A percentile compares a stretch with the other conserved stretches of the same genome.
Evolutionary conservation across 2,888 invertebrate genomes (phyloP).

Genomic region (Drosophila hawaiiensis): DNA sequence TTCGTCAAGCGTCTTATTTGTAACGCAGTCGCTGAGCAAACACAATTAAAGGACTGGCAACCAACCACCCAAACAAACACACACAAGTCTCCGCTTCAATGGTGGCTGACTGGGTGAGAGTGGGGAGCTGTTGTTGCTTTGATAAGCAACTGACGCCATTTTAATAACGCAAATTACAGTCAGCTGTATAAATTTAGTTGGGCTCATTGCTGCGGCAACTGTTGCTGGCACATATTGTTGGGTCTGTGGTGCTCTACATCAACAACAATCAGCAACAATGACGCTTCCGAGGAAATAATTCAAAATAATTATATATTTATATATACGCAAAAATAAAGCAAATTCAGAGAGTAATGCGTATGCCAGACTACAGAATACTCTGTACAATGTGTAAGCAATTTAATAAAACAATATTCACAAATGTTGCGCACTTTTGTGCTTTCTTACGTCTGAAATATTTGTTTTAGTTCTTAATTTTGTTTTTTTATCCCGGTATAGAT

Average conservation of each 20-base stretch:
- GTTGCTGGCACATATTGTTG: constrained; percentile 71
- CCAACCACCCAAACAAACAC: constrained; percentile 1
- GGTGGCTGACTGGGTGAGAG: neutral
- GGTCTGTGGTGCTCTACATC: constrained; percentile 44
- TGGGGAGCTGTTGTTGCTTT: constrained; percentile 51
- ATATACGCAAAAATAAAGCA: constrained; percentile 6
- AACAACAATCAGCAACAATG: constrained; percentile 23
- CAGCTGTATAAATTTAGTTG: constrained; percentile 66
- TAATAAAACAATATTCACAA: no score
- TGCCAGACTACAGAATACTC: constrained; percentile 4
- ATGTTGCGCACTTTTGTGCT: constrained; percentile 5
- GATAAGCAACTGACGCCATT: constrained; percentile 76
- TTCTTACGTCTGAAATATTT: neutral
- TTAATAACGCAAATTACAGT: constrained; percentile 76
- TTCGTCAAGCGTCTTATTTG: constrained; percentile 29
- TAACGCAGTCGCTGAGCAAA: constrained; percentile 42
- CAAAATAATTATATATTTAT: constrained; percentile 37
- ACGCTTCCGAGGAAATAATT: constrained; percentile 25
- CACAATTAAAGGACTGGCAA: constrained; percentile 52
- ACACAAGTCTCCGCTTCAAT: neutral
- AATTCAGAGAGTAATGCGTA: neutral
- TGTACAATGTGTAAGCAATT: neutral
- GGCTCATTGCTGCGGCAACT: constrained; percentile 57
- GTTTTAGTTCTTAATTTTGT: neutral
- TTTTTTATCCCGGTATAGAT: neutral